phyloP scores from a whole-genome alignment of 2,113 vertebrate genomes.

The Vulpes ferrilata region DNA sequence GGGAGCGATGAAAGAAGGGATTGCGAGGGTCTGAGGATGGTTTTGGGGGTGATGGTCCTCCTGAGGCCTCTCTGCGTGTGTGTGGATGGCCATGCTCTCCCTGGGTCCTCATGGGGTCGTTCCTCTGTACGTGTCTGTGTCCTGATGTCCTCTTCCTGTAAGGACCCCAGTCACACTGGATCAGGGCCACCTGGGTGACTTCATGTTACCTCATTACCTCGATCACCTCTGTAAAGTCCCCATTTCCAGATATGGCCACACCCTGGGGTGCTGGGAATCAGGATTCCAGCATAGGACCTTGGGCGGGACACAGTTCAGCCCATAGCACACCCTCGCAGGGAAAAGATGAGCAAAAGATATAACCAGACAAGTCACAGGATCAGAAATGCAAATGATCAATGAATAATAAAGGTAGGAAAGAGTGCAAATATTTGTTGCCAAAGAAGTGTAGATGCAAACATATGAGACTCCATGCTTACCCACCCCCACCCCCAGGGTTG shows the following conservation, averaged over 20 bases:
- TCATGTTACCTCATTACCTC: fast-evolving
- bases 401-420: neutral
- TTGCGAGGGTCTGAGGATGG: fast-evolving
- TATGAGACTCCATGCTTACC: fast-evolving
- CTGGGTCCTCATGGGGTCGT: neutral
- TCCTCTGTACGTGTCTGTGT: neutral
- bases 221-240: neutral
- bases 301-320: neutral
- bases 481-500: too few relatives aligned
- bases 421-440: neutral
- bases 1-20: neutral
- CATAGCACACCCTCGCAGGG: neutral
- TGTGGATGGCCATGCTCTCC: neutral
- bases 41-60: fast-evolving
- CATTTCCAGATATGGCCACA: fast-evolving
- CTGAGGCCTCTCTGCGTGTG: neutral
- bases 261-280: neutral
- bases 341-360: neutral
- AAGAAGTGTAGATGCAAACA: fast-evolving
- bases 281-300: fast-evolving
- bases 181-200: fast-evolving
- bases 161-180: fast-evolving
- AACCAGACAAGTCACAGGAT: neutral
- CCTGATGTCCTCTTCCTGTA: neutral
- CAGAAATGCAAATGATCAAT: neutral